A percentile compares a stretch with the other conserved stretches of the same genome.
phyloP scores from a whole-genome alignment of 2,113 vertebrate genomes.

The Oncorhynchus keta region DNA sequence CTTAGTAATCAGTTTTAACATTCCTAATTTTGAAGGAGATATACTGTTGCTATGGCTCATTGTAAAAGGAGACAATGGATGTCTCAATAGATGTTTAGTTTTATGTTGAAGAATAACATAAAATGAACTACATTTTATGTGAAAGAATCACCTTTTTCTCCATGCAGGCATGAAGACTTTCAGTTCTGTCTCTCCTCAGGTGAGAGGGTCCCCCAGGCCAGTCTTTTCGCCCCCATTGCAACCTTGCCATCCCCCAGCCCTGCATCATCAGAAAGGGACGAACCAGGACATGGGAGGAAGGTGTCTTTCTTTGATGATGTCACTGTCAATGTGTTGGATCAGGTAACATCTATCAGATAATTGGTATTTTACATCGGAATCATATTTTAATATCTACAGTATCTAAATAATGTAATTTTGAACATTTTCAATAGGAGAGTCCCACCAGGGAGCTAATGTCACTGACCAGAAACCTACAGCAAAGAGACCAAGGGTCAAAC shows the following conservation, averaged over 20 bases:
- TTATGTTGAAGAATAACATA: background rate
- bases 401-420: background rate
- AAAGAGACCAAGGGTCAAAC: constrained; percentile 31
- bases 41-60: background rate
- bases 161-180: constrained; percentile 78
- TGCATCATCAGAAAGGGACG: constrained; percentile 53
- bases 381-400: too few relatives aligned
- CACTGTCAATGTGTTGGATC: constrained; percentile 87
- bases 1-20: constrained; percentile 56
- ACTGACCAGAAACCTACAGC: constrained; percentile 49
- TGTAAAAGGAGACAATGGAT: background rate
- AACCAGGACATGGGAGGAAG: constrained; percentile 70
- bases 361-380: background rate
- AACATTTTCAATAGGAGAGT: constrained; percentile 75
- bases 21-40: constrained; percentile 54
- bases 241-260: constrained; percentile 25
- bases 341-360: constrained; percentile 72
- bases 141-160: background rate
- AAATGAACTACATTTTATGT: background rate
- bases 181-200: constrained; percentile 79
- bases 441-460: constrained; percentile 81
- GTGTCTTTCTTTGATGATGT: constrained; percentile 88
- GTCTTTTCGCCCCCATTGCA: background rate
- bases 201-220: constrained; percentile 61
- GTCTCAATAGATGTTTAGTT: background rate